Base-by-base conservation (phyloP, 2,797 vertebrate species). In the Danio tinwini region DNA sequence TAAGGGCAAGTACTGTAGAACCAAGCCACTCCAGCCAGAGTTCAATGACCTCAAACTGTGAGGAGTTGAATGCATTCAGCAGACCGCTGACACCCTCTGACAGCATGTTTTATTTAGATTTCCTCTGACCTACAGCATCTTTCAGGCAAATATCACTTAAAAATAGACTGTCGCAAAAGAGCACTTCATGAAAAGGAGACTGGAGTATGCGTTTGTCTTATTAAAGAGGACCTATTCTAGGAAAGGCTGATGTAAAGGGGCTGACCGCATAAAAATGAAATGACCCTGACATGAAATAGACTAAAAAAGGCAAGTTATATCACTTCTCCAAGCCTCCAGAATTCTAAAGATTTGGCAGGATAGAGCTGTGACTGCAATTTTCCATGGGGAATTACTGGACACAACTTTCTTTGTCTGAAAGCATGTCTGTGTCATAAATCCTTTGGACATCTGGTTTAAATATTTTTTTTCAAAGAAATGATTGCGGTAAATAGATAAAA, bases 21-120 rank as follows among this genome's bases (percentile, higher is more conserved):
- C 21, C 8, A 42, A 58, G 50, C 17, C 21, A 39, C 58, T 21
- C 52, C 7, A 21, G 6, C 16, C 37, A 44, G 58, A 77, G 63
- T 68, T 77, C 63, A 77, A 19, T 59, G 53, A 49, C 53, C 53
- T 77, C 11, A n/a, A 9, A 37, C 19, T 68, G 16, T 19, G 53
- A 47, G 73, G 9, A 55, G n/a, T 67, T 49, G 44, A 49, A 44
- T 65, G 14, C 50, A 29, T 29, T 76, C 40, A 65, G 5, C n/a
- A 53, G 3, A 39, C 63, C 29, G 65, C 65, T 61, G 65, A 69
- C 65, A 77, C 53, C 75, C 12, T 59, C 12, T 61, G n/a, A 40
- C 5, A 21, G 37, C 56, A 39, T 72, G 19, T 71, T 72, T 79
- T 72, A 72, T 79, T 71, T 72, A 63, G 49, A 79, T 45, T 55